Conservation (phyloP, 2,888 invertebrate species). For the Nomada ruficornis region DNA sequence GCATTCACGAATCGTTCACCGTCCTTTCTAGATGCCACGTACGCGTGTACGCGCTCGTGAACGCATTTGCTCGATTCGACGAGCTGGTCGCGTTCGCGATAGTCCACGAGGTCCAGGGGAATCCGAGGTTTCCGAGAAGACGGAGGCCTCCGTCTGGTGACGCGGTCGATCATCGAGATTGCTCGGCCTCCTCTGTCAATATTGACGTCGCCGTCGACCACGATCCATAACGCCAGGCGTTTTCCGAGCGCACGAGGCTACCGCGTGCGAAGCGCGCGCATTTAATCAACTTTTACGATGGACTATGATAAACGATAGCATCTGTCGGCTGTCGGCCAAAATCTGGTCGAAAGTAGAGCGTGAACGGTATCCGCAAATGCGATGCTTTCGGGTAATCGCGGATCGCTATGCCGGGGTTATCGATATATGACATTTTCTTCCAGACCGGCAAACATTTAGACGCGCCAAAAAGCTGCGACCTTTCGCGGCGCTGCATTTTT, state of each 20-base stretch:
- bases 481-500: neutral
- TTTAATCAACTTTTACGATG: neutral
- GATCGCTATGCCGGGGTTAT: constrained; percentile 36
- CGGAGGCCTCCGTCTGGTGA: neutral
- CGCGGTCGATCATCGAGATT: neutral
- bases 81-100: neutral
- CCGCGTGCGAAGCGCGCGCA: constrained; percentile 31
- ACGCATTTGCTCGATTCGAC: too few species aligned
- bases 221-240: neutral
- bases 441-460: constrained; percentile 13
- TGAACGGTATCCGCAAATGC: neutral
- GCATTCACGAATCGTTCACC: too few species aligned
- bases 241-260: constrained; percentile 29
- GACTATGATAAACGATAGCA: constrained; percentile 26
- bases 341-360: constrained; percentile 25
- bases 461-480: neutral
- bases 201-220: constrained; percentile 32
- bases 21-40: neutral
- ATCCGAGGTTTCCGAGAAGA: neutral
- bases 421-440: constrained; percentile 41
- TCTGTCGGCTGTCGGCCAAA: constrained; percentile 7
- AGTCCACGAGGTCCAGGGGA: neutral
- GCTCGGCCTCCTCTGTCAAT: neutral
- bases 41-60: neutral
- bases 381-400: neutral